phyloP scores from a whole-genome alignment of 2,888 invertebrate species.

The Tenthredo amoena region DNA sequence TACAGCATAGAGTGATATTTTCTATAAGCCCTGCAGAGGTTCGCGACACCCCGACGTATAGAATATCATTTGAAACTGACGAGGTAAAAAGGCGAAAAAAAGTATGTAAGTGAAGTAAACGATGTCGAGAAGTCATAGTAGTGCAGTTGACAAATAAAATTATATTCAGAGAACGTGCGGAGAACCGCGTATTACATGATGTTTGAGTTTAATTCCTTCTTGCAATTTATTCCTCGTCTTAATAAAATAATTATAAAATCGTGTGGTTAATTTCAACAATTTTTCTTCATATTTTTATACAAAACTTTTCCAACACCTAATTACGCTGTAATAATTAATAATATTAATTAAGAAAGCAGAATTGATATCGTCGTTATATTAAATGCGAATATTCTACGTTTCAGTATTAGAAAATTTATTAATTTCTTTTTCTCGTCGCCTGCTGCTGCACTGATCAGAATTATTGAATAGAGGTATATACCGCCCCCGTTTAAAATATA shows the following conservation, averaged over 20 bases:
- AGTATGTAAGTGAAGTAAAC: background rate
- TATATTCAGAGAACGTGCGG: background rate
- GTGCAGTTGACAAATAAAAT: conserved; percentile 23
- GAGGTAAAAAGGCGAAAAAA: background rate
- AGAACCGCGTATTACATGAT: background rate
- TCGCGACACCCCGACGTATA: background rate
- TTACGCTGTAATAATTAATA: background rate
- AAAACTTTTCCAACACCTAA: background rate
- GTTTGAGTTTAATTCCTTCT: background rate
- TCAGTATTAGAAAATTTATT: background rate
- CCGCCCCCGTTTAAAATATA: background rate
- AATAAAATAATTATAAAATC: background rate
- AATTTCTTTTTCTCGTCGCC: background rate
- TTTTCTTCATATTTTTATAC: background rate
- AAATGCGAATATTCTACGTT: background rate
- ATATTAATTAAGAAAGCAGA: background rate
- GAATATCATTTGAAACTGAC: background rate
- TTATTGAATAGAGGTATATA: background rate
- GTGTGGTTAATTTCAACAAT: background rate
- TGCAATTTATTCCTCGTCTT: background rate
- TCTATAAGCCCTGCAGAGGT: background rate
- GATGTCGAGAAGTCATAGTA: background rate
- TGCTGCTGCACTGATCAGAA: background rate
- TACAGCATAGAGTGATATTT: background rate
- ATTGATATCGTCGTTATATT: background rate